Evolutionary conservation across 2,888 invertebrate species (phyloP).

Genomic region (Nomada flava): DNA sequence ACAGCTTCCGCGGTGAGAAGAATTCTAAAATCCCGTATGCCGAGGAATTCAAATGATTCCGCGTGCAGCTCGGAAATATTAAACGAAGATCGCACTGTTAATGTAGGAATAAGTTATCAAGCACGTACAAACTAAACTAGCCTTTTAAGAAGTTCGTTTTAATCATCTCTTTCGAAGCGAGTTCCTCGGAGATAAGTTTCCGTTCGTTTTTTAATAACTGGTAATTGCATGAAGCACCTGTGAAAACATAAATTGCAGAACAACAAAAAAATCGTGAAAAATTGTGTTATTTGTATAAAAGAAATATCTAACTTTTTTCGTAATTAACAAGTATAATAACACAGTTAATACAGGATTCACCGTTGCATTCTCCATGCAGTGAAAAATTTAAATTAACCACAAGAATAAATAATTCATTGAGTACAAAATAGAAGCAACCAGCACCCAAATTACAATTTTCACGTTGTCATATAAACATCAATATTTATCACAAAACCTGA

Average conservation of each 20-base stretch:
- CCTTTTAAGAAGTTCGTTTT: conserved; percentile 46
- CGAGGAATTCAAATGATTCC: conserved; percentile 27
- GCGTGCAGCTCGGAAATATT: conserved; percentile 14
- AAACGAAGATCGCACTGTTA: conserved; percentile 32
- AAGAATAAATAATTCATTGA: too few relatives aligned
- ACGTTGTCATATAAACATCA: too few relatives aligned
- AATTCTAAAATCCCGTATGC: neutral
- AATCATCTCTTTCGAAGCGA: conserved; percentile 24
- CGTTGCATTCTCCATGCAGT: too few relatives aligned
- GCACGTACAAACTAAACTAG: conserved; percentile 43
- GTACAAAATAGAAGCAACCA: too few relatives aligned
- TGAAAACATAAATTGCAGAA: too few relatives aligned
- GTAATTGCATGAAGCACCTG: neutral
- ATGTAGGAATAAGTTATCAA: conserved; percentile 45
- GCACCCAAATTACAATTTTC: too few relatives aligned
- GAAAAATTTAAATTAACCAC: too few relatives aligned
- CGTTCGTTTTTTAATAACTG: conserved; percentile 23
- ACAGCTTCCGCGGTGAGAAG: too few relatives aligned
- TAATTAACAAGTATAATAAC: too few relatives aligned
- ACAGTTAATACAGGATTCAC: too few relatives aligned
- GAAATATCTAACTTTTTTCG: too few relatives aligned
- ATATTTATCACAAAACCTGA: too few relatives aligned
- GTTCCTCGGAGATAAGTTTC: conserved; percentile 7
- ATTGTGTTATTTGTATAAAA: neutral
- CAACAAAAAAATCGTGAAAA: neutral